A percentile compares a stretch with the other conserved stretches of the same genome.
These are phyloP conservation scores for Liodrosophila aerea DNA, from an alignment of 2,888 invertebrate species.

Conservation along the genomic window DNA sequence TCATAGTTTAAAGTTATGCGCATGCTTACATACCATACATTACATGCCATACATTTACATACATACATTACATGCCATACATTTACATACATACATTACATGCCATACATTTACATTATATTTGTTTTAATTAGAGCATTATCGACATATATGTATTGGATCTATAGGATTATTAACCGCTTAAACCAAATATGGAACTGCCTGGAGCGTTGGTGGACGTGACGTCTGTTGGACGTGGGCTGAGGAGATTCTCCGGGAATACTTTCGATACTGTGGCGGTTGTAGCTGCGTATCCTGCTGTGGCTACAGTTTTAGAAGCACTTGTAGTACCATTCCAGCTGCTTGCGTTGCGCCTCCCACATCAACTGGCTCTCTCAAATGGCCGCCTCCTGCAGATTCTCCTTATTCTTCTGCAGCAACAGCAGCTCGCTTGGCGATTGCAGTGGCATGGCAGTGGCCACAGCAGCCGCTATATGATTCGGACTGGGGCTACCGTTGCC, in stretches of 20 bases:
- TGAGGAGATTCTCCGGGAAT: conserved; percentile 59
- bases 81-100: no score
- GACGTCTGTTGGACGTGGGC: conserved; percentile 18
- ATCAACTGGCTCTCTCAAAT: conserved; percentile 84
- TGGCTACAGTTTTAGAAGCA: conserved; percentile 67
- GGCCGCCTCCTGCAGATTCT: conserved; percentile 82
- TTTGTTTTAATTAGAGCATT: conserved; percentile 16
- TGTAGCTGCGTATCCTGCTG: conserved; percentile 3
- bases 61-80: no score
- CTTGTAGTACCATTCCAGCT: conserved; percentile 80
- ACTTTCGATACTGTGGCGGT: conserved; percentile 55
- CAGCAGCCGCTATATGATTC: conserved; percentile 47
- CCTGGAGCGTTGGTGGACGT: not conserved
- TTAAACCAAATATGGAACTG: conserved; percentile 8
- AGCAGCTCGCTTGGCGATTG: conserved; percentile 67
- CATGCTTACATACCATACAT: no score
- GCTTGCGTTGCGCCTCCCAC: conserved; percentile 86
- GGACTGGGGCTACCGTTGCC: conserved; percentile 79
- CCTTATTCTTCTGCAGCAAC: conserved; percentile 81
- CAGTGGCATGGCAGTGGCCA: no score
- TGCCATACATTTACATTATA: conserved; percentile 45
- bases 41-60: no score
- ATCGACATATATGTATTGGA: conserved; percentile 54
- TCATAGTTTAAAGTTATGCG: conserved; percentile 23
- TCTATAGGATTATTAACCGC: conserved; percentile 56